These are phyloP conservation scores for Meiosimyza platycephala DNA, from an alignment of 2,888 invertebrate species.

Conservation along the genomic window DNA sequence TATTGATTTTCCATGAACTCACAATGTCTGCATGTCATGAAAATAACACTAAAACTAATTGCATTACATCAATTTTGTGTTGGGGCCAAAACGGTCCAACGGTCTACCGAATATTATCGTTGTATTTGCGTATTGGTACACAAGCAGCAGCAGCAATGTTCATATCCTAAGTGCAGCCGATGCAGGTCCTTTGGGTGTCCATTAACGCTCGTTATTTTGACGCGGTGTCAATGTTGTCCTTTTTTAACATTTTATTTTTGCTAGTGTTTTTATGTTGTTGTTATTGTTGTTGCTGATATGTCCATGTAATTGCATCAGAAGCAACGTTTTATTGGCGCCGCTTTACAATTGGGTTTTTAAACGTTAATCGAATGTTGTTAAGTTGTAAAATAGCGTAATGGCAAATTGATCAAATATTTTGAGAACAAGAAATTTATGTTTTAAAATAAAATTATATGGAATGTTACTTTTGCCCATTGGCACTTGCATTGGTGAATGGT, in stretches of 20 bases:
- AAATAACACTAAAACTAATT: constrained; percentile 64
- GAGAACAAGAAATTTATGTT: no score
- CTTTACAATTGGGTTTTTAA: not conserved
- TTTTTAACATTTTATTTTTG: not conserved
- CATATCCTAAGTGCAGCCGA: not conserved
- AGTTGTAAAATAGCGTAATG: no score
- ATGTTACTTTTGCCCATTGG: no score
- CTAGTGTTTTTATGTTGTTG: not conserved
- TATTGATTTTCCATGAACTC: not conserved
- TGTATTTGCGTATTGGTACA: no score
- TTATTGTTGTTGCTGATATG: not conserved
- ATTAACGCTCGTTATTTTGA: constrained; percentile 26
- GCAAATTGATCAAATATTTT: no score
- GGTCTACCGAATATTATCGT: not conserved
- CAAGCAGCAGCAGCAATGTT: no score
- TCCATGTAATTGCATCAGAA: constrained; percentile 1
- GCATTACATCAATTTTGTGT: constrained; percentile 63
- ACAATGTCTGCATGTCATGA: constrained; percentile 49
- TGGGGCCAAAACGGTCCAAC: not conserved
- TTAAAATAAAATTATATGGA: no score
- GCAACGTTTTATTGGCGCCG: constrained; percentile 1
- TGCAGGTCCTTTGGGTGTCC: constrained; percentile 12
- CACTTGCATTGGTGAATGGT: no score
- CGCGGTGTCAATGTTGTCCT: not conserved
- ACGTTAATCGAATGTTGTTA: not conserved